phyloP scores from a whole-genome alignment of 2,888 invertebrate genomes.

The Brassicogethes aeneus region DNA sequence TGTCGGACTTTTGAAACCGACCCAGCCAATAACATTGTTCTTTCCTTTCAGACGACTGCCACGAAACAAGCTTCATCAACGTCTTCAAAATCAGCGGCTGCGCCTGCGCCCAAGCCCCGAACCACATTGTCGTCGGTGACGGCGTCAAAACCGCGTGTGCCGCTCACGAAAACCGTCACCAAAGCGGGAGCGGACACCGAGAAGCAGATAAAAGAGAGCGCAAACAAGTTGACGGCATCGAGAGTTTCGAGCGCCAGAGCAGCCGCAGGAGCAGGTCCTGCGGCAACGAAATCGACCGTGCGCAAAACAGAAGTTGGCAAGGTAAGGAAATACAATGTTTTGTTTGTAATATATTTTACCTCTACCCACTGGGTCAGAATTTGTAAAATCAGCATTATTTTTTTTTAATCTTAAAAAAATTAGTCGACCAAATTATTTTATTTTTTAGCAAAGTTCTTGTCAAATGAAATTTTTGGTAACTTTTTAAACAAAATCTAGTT shows the following conservation, averaged over 20 bases:
- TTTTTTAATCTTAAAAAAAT: too few relatives aligned
- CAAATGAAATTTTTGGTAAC: too few relatives aligned
- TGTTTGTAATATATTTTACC: conserved; percentile 37
- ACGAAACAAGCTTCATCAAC: conserved; percentile 9
- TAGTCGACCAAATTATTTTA: too few relatives aligned
- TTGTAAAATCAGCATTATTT: too few relatives aligned
- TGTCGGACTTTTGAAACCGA: too few relatives aligned
- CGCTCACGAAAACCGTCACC: conserved; percentile 23
- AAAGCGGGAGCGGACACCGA: conserved; percentile 32
- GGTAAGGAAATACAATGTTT: conserved; percentile 16
- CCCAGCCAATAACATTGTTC: too few relatives aligned
- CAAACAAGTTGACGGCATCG: conserved; percentile 50
- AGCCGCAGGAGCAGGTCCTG: conserved; percentile 21
- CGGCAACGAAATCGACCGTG: conserved; percentile 19
- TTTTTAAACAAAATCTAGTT: too few relatives aligned
- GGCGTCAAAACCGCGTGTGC: conserved; percentile 22
- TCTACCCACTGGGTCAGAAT: too few relatives aligned
- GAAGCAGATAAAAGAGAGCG: conserved; percentile 61
- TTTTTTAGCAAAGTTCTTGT: too few relatives aligned
- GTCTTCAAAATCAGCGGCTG: conserved; percentile 15
- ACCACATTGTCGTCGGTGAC: conserved; percentile 19
- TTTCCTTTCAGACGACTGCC: conserved; percentile 6
- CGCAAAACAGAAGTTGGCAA: conserved; percentile 32
- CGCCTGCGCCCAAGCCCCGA: conserved; percentile 16
- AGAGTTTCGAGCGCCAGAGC: conserved; percentile 27